Percentiles rank a stretch among this genome's conserved stretches.
These are phyloP conservation scores for Urechis unicinctus DNA, from an alignment of 2,888 invertebrate genomes.

Conservation along the genomic window DNA sequence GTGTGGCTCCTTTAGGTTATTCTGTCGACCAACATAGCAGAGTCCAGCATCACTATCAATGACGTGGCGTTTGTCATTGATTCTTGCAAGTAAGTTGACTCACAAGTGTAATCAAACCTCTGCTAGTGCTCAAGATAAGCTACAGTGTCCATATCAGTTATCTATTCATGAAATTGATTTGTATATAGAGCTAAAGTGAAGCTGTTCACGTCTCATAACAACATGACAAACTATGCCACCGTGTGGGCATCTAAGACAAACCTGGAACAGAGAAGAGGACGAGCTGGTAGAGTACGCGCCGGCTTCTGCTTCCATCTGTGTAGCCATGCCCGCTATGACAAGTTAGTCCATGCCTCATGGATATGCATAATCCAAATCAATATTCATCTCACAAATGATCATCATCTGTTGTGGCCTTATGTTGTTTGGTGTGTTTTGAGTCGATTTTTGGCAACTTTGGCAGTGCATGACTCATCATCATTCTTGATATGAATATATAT, in stretches of 20 bases:
- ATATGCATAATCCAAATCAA: too few relatives aligned
- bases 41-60: constrained; percentile 96
- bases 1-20: constrained; percentile 64
- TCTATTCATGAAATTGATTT: not conserved
- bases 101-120: not conserved
- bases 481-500: too few relatives aligned
- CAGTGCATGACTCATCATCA: too few relatives aligned
- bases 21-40: constrained; percentile 94
- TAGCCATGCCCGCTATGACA: constrained; percentile 53
- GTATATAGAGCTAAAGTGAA: constrained; percentile 77
- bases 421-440: too few relatives aligned
- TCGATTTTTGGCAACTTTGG: too few relatives aligned
- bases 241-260: constrained; percentile 87
- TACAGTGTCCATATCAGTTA: too few relatives aligned
- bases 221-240: constrained; percentile 97
- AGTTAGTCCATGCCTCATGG: too few relatives aligned
- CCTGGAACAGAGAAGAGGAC: constrained; percentile 86
- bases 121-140: not conserved
- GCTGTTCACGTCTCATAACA: constrained; percentile 94
- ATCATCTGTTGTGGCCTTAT: too few relatives aligned
- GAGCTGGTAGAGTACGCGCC: constrained; percentile 89
- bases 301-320: constrained; percentile 93
- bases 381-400: too few relatives aligned
- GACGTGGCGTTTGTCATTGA: constrained; percentile 98
- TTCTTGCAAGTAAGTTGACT: constrained; percentile 68